Conservation (phyloP, 1,140 invertebrate species). For the Neuroterus valhalla region DNA sequence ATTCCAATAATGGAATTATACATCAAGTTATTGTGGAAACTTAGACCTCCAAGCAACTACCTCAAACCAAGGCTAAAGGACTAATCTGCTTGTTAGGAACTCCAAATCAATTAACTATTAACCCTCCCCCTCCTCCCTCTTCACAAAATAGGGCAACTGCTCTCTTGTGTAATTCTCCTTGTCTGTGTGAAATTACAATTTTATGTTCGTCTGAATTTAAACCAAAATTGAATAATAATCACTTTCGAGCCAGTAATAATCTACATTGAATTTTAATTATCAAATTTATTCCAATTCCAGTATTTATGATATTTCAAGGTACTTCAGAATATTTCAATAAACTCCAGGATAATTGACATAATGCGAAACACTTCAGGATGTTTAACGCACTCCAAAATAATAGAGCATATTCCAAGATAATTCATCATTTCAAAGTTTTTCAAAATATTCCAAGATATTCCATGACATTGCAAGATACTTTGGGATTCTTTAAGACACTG, state of each 20-base stretch:
- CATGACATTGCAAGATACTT: too few species aligned
- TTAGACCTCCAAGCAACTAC: slow-evolving; percentile 39
- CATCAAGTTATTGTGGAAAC: slow-evolving; percentile 36
- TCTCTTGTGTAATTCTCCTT: slow-evolving; percentile 49
- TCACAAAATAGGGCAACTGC: slow-evolving; percentile 28
- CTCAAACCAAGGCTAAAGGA: not conserved
- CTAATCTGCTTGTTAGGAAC: slow-evolving; percentile 48
- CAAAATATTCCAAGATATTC: too few species aligned
- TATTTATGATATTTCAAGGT: not conserved
- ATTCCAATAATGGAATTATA: slow-evolving; percentile 31
- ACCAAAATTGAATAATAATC: not conserved
- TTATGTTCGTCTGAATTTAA: not conserved
- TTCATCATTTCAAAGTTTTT: too few species aligned
- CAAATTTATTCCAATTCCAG: not conserved
- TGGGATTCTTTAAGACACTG: too few species aligned
- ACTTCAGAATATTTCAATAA: too few species aligned
- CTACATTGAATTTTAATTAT: not conserved
- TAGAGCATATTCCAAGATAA: too few species aligned
- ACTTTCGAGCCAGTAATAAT: not conserved
- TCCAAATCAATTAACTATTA: slow-evolving; percentile 59
- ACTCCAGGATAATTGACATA: too few species aligned
- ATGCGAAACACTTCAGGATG: too few species aligned
- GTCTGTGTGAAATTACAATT: slow-evolving; percentile 13
- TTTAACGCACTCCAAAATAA: too few species aligned
- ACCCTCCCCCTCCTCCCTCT: too few species aligned